A percentile compares a stretch with the other conserved stretches of the same genome.
phyloP scores from a whole-genome alignment of 35 echinoderm and acorn worm species.

The Patiria miniata region DNA sequence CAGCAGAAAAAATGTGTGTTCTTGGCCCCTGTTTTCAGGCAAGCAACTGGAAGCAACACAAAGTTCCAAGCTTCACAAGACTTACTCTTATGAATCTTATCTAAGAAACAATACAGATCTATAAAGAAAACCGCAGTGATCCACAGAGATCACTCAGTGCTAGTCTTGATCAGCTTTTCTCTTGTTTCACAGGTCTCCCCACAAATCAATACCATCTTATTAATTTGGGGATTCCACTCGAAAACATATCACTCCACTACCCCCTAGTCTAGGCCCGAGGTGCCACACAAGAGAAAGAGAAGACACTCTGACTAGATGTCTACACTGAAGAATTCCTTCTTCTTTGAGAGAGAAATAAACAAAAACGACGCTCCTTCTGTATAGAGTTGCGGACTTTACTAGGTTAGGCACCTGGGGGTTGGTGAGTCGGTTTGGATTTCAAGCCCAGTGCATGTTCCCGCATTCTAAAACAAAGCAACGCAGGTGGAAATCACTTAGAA shows the following conservation, averaged over 20 bases:
- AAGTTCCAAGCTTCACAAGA: too few relatives aligned
- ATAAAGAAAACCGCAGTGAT: too few relatives aligned
- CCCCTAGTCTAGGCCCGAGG: not conserved
- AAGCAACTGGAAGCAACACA: too few relatives aligned
- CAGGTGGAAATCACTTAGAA: slow-evolving; percentile 11
- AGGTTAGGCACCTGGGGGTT: not conserved
- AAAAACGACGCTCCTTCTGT: not conserved
- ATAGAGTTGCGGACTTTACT: not conserved
- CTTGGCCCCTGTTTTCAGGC: too few relatives aligned
- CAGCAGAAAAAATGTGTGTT: too few relatives aligned
- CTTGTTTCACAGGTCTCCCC: not conserved
- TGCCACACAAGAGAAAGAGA: too few relatives aligned
- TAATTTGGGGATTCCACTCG: not conserved
- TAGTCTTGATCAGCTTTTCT: too few relatives aligned
- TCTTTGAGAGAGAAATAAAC: slow-evolving; percentile 11
- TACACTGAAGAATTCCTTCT: not conserved
- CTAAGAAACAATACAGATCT: too few relatives aligned
- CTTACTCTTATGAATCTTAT: too few relatives aligned
- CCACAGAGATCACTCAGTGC: too few relatives aligned
- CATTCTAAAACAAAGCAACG: slow-evolving; percentile 7
- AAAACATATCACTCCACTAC: not conserved
- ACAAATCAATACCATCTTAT: not conserved
- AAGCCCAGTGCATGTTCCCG: not conserved
- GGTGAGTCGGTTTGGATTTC: not conserved
- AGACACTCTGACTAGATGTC: not conserved